Evolutionary conservation across 2,797 vertebrate genomes (phyloP).

Genomic region (Coranthus polyacanthus): DNA sequence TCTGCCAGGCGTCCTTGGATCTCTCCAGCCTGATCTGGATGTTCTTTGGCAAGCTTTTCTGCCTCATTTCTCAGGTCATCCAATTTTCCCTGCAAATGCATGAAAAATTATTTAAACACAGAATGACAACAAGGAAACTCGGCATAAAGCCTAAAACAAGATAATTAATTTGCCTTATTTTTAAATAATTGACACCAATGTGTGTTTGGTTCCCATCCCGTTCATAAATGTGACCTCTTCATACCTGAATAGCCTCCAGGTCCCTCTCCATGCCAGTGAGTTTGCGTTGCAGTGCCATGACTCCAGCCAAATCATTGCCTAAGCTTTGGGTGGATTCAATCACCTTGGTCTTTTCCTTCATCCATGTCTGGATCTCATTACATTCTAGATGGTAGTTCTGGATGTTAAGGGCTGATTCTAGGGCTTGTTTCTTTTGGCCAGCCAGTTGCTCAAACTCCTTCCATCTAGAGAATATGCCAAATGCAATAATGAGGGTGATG

Average conservation of each 20-base stretch:
- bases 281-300: slow-evolving; percentile 94
- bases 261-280: slow-evolving; percentile 94
- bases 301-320: slow-evolving; percentile 93
- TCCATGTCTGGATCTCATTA: slow-evolving; percentile 95
- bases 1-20: slow-evolving; percentile 83
- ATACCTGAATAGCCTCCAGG: slow-evolving; percentile 93
- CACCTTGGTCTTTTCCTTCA: slow-evolving; percentile 96
- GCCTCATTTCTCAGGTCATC: slow-evolving; percentile 88
- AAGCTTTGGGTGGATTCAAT: slow-evolving; percentile 95
- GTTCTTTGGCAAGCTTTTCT: slow-evolving; percentile 85
- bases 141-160: slow-evolving; percentile 4
- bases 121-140: slow-evolving; percentile 7
- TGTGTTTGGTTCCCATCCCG: neutral
- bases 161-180: slow-evolving; percentile 4
- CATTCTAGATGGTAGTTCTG: slow-evolving; percentile 97
- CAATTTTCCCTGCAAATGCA: slow-evolving; percentile 87
- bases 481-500: slow-evolving; percentile 9
- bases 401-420: slow-evolving; percentile 93
- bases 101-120: slow-evolving; percentile 21
- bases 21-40: slow-evolving; percentile 87
- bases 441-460: slow-evolving; percentile 90
- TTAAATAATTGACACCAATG: neutral
- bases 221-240: slow-evolving; percentile 45
- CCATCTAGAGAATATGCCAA: slow-evolving; percentile 85
- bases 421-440: slow-evolving; percentile 89